Evolutionary conservation across 1,140 invertebrate species (phyloP).

Genomic region (Zaprionus taronus): DNA sequence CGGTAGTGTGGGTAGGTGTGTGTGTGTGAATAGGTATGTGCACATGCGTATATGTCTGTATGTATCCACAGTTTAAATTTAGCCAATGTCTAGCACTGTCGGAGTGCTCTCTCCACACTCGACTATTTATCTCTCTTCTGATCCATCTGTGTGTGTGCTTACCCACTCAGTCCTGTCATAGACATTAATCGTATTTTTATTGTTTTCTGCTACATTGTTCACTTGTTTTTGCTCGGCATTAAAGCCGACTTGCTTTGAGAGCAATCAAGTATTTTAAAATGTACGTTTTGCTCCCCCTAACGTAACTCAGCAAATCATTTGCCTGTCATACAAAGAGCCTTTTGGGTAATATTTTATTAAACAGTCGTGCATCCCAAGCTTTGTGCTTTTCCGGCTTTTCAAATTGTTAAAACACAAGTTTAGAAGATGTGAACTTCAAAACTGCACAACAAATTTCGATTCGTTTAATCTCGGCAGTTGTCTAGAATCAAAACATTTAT

Average conservation of each 20-base stretch:
- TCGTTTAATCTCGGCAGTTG: constrained; percentile 54
- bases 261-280: not conserved
- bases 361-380: too few species aligned
- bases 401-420: too few species aligned
- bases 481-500: constrained; percentile 63
- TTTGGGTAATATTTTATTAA: not conserved
- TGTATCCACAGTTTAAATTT: constrained; percentile 70
- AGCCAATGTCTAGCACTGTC: constrained; percentile 63
- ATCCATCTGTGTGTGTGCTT: constrained; percentile 25
- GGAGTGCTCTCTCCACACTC: constrained; percentile 57
- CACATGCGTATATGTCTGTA: constrained; percentile 4
- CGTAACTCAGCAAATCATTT: not conserved
- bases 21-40: constrained; percentile 1
- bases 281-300: not conserved
- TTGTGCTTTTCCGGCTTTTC: too few species aligned
- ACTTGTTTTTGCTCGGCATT: constrained; percentile 13
- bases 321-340: not conserved
- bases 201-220: constrained; percentile 43
- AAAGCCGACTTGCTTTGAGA: not conserved
- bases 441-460: not conserved
- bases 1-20: not conserved
- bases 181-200: constrained; percentile 69
- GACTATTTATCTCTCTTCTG: constrained; percentile 36
- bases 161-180: constrained; percentile 54
- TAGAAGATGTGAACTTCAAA: too few species aligned